A percentile compares a stretch with the other conserved stretches of the same genome.
These are phyloP conservation scores for Creontiades dilutus DNA, from an alignment of 2,888 invertebrate genomes.

Conservation along the genomic window DNA sequence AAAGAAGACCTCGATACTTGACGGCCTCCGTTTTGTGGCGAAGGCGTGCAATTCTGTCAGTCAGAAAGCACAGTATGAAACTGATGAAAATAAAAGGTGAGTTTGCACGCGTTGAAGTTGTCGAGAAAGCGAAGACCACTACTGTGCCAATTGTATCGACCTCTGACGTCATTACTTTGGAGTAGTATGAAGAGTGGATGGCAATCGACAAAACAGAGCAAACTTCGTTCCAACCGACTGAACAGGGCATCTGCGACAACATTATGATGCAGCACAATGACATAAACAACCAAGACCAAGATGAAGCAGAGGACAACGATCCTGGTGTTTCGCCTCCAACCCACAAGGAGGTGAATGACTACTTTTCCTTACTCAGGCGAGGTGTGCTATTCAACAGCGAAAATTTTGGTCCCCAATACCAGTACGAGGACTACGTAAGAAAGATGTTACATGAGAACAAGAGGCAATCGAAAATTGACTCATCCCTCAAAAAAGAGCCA, in stretches of 20 bases:
- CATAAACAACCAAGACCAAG: neutral
- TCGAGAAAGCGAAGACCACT: neutral
- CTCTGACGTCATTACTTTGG: neutral
- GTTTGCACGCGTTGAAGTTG: neutral
- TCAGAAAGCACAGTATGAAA: slow-evolving; percentile 14
- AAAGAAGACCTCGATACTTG: neutral
- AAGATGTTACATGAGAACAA: no score
- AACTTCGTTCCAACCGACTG: neutral
- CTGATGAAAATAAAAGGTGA: neutral
- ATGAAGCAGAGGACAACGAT: neutral
- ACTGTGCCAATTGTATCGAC: neutral
- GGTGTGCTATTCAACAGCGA: neutral
- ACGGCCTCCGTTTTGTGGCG: slow-evolving; percentile 9
- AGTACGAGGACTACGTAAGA: neutral
- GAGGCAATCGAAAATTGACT: neutral
- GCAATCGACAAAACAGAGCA: neutral
- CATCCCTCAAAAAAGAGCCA: neutral
- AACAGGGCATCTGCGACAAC: neutral
- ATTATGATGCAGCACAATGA: neutral
- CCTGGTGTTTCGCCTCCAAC: neutral
- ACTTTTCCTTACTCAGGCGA: neutral
- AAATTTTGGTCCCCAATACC: neutral
- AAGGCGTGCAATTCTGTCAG: neutral
- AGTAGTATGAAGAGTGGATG: neutral
- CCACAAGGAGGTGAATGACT: neutral